Conservation (phyloP, 1,140 invertebrate genomes). For the Epicauta chinensis region DNA sequence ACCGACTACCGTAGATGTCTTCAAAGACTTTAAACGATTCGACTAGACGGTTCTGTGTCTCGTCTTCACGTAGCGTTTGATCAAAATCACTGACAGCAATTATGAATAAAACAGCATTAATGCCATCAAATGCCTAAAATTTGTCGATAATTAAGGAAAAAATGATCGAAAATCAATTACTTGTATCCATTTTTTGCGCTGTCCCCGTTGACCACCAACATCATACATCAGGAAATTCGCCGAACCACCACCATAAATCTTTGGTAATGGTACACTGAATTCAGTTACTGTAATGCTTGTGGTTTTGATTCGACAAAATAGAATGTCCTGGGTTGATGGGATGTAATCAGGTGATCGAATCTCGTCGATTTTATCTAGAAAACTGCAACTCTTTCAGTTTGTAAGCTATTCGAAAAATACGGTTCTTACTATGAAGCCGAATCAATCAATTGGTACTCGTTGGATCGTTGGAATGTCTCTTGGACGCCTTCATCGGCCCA, state of each 20-base stretch:
- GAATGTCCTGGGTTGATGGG: conserved; percentile 63
- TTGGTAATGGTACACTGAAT: conserved; percentile 62
- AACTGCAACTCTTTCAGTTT: conserved; percentile 45
- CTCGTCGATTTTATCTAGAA: conserved; percentile 56
- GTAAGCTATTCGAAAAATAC: not conserved
- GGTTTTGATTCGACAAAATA: conserved; percentile 62
- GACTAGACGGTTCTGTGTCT: conserved; percentile 58
- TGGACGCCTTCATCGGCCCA: conserved; percentile 64
- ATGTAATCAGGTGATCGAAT: conserved; percentile 55
- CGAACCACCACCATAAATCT: conserved; percentile 56
- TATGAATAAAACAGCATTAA: conserved; percentile 71
- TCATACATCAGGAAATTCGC: conserved; percentile 73
- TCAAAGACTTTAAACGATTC: conserved; percentile 67
- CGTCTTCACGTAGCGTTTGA: conserved; percentile 65
- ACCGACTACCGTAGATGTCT: conserved; percentile 67
- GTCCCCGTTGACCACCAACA: conserved; percentile 74
- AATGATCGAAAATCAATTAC: conserved; percentile 44
- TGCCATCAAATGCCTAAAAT: conserved; percentile 58
- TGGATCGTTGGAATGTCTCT: conserved; percentile 62
- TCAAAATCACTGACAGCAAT: conserved; percentile 69
- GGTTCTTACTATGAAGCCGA: conserved; percentile 70
- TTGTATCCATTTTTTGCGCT: conserved; percentile 51
- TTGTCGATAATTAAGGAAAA: too few species aligned
- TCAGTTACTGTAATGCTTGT: conserved; percentile 67
- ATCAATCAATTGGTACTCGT: conserved; percentile 75